Base-by-base conservation (phyloP, 2,888 invertebrate genomes). In the Blastobasis lacticolella region DNA sequence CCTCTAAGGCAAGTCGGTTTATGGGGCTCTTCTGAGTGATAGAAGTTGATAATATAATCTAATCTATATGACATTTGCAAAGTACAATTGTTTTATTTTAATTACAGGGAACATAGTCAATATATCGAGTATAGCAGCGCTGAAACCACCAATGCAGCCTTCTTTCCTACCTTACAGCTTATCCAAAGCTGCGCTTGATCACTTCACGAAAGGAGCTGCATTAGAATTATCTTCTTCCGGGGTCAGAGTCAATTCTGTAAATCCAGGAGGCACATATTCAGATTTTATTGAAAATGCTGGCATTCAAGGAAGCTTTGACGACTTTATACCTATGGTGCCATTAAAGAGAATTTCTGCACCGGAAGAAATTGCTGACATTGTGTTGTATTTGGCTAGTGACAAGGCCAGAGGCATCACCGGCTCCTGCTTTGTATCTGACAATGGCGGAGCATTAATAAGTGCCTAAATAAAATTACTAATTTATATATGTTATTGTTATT, bases 101-200 rank as follows among this genome's bases (percentile, higher is more conserved):
- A 23, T 23, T 23, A 3, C 23, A 23, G 64, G 66, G 5, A 61
- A 56, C 43, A 54, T 66, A 1, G 54, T 80, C 0, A 79, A 78
- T 38, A 61, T 75, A 42, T 78, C 79, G 0, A 78, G 77, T 53
- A 46, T 64, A 0, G 62, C 54, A 5, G 67, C 61, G 1, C 37
- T 23, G 47, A 5, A 45, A 36, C 5, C 45, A 50, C 0, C 46
- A 52, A 5, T 37, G 37, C 0, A 9, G 40, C n/a, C 37, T 4
- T 23, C 23, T 23, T 23, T 23, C 1, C 0, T 60, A 10, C 4
- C 59, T 0, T 95, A 94, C 67, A 82, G 84, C 52, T 91, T 94
- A 86, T 92, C 93, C 10, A 95, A 95, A 77, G 87, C 93, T 41
- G 93, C 92, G 5, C 63, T 94, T 9, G 94, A 94, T 73, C 94